phyloP scores from a whole-genome alignment of 1,140 invertebrate species.

The Drosophila kepulauana region DNA sequence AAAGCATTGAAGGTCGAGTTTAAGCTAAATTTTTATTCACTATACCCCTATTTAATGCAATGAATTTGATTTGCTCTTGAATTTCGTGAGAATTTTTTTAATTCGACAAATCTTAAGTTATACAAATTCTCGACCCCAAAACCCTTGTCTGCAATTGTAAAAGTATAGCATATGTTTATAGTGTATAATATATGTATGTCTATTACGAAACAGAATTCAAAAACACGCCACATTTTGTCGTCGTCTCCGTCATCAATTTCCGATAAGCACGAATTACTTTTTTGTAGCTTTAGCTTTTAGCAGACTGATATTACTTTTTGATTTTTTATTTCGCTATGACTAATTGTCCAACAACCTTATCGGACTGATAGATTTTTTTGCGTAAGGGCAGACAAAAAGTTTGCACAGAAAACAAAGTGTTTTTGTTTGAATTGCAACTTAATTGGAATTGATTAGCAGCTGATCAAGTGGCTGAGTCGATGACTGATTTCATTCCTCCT shows the following conservation, averaged over 20 bases:
- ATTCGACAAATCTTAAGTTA: no score
- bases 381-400: slow-evolving; percentile 7
- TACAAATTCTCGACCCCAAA: no score
- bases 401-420: neutral
- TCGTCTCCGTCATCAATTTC: slow-evolving; percentile 1
- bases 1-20: no score
- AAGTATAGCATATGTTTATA: no score
- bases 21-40: no score
- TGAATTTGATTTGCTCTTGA: no score
- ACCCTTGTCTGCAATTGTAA: no score
- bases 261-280: slow-evolving; percentile 41
- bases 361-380: slow-evolving; percentile 24
- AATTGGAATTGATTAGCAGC: slow-evolving; percentile 27
- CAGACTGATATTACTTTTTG: slow-evolving; percentile 10
- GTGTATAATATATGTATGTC: no score
- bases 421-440: slow-evolving; percentile 24
- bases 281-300: neutral
- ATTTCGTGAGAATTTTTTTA: no score
- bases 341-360: slow-evolving; percentile 40
- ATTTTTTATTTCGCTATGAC: slow-evolving; percentile 44
- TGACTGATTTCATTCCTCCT: slow-evolving; percentile 21
- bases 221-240: slow-evolving; percentile 28
- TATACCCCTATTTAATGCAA: no score
- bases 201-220: neutral
- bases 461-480: slow-evolving; percentile 19